Evolutionary conservation across 2,888 invertebrate species (phyloP).

Genomic region (Argyra leucocephala): DNA sequence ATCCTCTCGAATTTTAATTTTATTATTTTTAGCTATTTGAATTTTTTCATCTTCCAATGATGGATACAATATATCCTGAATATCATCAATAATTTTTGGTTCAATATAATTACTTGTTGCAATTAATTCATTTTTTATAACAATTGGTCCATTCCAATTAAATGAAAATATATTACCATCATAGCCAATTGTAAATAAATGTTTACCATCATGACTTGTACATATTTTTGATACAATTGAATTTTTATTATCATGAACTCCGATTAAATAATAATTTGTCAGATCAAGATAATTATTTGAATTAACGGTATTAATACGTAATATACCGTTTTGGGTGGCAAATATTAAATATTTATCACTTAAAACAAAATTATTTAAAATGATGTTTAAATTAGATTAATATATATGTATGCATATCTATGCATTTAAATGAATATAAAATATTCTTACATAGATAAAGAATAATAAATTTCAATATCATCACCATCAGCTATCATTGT

Average conservation of each 20-base stretch:
- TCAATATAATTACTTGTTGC: neutral
- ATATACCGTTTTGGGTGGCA: conserved; percentile 52
- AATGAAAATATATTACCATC: conserved; percentile 74
- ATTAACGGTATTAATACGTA: conserved; percentile 49
- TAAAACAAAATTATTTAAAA: conserved; percentile 20
- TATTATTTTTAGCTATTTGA: conserved; percentile 55
- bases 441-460: conserved; percentile 46
- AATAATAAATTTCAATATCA: conserved; percentile 51
- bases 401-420: neutral
- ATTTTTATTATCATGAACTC: conserved; percentile 66
- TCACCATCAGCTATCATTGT: conserved; percentile 47
- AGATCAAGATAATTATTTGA: conserved; percentile 47
- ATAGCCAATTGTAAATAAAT: conserved; percentile 54
- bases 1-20: conserved; percentile 52
- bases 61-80: conserved; percentile 32
- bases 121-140: neutral
- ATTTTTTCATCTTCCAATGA: conserved; percentile 58
- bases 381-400: neutral
- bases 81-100: conserved; percentile 27
- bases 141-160: conserved; percentile 43
- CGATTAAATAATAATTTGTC: conserved; percentile 56
- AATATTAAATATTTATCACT: conserved; percentile 50
- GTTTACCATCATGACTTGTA: conserved; percentile 49
- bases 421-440: neutral
- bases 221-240: conserved; percentile 57